These are phyloP conservation scores for Equus quagga DNA, from an alignment of 2,113 vertebrate species.

Conservation along the genomic window DNA sequence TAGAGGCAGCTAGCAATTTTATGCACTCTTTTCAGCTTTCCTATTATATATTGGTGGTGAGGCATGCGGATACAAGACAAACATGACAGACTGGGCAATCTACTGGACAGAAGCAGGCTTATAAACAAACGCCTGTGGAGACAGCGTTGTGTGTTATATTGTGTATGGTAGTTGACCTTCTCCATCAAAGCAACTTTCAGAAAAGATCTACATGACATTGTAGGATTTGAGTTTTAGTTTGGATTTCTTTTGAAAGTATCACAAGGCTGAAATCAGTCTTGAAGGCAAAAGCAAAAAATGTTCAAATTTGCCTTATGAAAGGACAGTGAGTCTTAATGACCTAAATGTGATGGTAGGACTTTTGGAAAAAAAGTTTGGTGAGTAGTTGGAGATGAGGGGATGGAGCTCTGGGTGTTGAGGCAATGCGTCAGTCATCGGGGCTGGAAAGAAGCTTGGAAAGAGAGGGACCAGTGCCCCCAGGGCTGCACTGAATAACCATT, in stretches of 20 bases:
- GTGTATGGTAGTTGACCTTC: neutral
- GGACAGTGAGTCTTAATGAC: neutral
- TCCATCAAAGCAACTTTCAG: neutral
- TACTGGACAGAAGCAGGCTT: neutral
- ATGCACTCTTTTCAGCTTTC: slow-evolving; percentile 6
- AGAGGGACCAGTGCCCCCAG: neutral
- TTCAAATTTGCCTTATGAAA: neutral
- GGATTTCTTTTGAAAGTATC: neutral
- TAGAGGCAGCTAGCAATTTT: slow-evolving; percentile 29
- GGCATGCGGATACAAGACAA: neutral
- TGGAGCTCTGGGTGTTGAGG: neutral
- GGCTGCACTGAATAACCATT: too few relatives aligned
- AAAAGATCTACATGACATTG: neutral
- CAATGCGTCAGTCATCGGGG: accelerated
- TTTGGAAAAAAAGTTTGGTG: neutral
- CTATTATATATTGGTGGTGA: neutral
- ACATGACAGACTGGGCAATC: accelerated
- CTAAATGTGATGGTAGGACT: too few relatives aligned
- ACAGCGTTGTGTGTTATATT: too few relatives aligned
- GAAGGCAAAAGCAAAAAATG: neutral
- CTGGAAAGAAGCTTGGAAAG: neutral
- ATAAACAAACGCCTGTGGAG: neutral
- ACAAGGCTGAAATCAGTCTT: neutral
- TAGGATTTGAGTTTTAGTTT: neutral
- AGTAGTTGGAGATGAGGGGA: neutral